Evolutionary conservation across 2,113 vertebrate species (phyloP).

Genomic region (Sylvilagus bachmani): DNA sequence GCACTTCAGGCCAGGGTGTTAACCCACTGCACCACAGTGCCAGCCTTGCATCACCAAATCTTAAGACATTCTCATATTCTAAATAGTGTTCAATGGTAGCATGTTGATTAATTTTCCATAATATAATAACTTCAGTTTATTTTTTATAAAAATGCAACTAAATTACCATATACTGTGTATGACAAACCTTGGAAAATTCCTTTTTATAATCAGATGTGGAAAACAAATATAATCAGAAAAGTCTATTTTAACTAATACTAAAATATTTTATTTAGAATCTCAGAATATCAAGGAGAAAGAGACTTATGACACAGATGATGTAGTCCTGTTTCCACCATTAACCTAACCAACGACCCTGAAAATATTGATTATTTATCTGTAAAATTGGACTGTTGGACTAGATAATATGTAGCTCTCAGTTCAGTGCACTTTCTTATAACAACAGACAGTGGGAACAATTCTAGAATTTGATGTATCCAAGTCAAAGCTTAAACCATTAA

Average conservation of each 20-base stretch:
- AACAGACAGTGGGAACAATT: neutral
- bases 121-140: constrained; percentile 2
- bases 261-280: constrained; percentile 5
- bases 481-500: constrained; percentile 2
- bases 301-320: neutral
- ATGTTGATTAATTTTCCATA: neutral
- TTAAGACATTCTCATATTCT: neutral
- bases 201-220: neutral
- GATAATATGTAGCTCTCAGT: neutral
- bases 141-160: constrained; percentile 28
- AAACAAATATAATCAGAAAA: constrained; percentile 37
- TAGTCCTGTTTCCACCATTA: constrained; percentile 48
- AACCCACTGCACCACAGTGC: too few relatives aligned
- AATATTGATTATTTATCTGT: constrained; percentile 59
- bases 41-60: neutral
- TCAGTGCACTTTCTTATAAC: constrained; percentile 12
- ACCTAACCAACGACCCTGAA: constrained; percentile 52
- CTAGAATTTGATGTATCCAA: constrained; percentile 6
- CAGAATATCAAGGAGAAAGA: neutral
- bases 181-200: neutral
- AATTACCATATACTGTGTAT: neutral
- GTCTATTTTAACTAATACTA: neutral
- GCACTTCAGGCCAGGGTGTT: too few relatives aligned
- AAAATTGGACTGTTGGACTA: constrained; percentile 58
- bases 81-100: neutral